Percentiles rank a stretch among this genome's conserved stretches.
Evolutionary conservation across 1,140 invertebrate genomes (phyloP).

Genomic region (Sycophila sp.): DNA sequence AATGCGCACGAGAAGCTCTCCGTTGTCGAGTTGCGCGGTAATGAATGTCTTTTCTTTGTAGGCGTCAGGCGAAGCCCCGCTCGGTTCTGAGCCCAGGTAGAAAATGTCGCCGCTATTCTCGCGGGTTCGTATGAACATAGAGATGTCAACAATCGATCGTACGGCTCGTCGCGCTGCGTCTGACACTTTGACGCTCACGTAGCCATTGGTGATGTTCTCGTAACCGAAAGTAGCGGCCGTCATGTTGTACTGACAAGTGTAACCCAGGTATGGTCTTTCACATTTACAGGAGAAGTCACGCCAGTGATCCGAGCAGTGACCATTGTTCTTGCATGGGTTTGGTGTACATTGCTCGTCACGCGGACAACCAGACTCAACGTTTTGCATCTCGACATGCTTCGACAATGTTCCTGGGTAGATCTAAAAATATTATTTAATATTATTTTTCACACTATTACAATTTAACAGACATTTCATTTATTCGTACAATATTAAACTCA

Average conservation of each 20-base stretch:
- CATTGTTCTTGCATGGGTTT: conserved; percentile 88
- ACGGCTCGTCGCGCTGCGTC: conserved; percentile 76
- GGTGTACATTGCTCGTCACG: conserved; percentile 83
- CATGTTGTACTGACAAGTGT: conserved; percentile 88
- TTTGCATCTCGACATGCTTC: conserved; percentile 62
- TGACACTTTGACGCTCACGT: conserved; percentile 77
- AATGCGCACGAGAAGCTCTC: conserved; percentile 81
- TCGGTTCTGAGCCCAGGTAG: conserved; percentile 82
- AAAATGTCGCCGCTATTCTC: conserved; percentile 86
- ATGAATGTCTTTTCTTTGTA: conserved; percentile 79
- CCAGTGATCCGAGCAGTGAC: conserved; percentile 90
- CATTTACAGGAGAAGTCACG: conserved; percentile 87
- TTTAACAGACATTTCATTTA: too few species aligned
- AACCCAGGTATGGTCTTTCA: conserved; percentile 85
- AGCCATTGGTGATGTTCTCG: conserved; percentile 79
- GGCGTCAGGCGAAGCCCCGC: conserved; percentile 51
- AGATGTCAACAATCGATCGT: conserved; percentile 84
- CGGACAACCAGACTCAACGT: conserved; percentile 78
- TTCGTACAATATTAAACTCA: too few species aligned
- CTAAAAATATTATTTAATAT: too few species aligned
- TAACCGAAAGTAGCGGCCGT: conserved; percentile 91
- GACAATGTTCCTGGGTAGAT: conserved; percentile 48
- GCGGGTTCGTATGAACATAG: conserved; percentile 91
- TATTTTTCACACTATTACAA: too few species aligned
- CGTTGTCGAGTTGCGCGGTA: conserved; percentile 78